These are phyloP conservation scores for Lithodes maja DNA, from an alignment of 2,888 invertebrate genomes.

Conservation along the genomic window DNA sequence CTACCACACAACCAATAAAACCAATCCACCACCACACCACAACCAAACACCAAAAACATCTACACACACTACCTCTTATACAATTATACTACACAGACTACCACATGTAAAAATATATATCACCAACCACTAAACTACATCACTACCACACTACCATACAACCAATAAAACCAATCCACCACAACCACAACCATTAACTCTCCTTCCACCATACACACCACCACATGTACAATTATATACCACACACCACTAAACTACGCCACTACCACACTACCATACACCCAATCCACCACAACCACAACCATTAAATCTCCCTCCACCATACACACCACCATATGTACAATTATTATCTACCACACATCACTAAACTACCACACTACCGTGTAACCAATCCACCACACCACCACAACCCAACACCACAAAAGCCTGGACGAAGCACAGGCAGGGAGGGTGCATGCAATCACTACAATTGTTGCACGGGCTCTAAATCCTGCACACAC, in stretches of 20 bases:
- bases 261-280: neutral
- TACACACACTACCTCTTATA: no score
- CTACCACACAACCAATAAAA: neutral
- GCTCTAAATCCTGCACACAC: neutral
- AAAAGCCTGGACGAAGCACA: neutral
- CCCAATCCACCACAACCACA: neutral
- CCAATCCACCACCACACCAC: neutral
- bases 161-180: neutral
- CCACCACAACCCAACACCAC: neutral
- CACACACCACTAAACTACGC: neutral
- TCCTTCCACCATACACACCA: neutral
- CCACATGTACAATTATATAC: neutral
- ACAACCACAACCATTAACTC: neutral
- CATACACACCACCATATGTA: neutral
- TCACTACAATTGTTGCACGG: neutral
- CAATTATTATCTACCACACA: neutral
- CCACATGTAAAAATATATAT: no score
- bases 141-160: neutral
- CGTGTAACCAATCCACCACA: neutral
- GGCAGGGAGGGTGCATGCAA: neutral
- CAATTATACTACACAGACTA: no score
- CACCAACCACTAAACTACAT: neutral
- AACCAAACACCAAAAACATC: neutral
- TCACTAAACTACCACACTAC: neutral
- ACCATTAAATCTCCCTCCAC: neutral